Percentiles rank a stretch among this genome's conserved stretches.
phyloP scores from a whole-genome alignment of 2,797 vertebrate species.

The Delichon dasypus region DNA sequence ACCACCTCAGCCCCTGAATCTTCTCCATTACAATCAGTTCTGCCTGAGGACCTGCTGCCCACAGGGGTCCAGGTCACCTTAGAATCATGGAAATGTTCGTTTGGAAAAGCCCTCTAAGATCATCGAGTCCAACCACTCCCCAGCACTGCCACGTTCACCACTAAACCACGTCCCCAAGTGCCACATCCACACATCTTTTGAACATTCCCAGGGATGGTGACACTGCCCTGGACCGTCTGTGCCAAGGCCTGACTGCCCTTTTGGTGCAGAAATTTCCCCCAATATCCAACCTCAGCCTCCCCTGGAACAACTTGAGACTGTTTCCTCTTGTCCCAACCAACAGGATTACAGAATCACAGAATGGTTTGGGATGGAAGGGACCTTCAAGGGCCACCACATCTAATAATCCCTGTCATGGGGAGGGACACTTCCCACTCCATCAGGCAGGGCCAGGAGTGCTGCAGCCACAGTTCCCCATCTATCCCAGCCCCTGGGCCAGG shows the following conservation, averaged over 20 bases:
- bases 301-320: background rate
- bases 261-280: background rate
- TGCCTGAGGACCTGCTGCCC: background rate
- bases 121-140: accelerated
- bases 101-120: background rate
- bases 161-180: accelerated
- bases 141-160: too few species aligned
- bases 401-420: too few species aligned
- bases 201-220: background rate
- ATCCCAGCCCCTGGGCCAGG: background rate
- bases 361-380: background rate
- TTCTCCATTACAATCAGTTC: background rate
- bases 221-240: background rate
- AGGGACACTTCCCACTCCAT: background rate
- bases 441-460: background rate
- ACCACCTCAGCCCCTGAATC: background rate
- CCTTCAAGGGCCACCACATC: background rate
- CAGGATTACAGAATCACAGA: background rate
- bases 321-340: background rate
- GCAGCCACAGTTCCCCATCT: background rate
- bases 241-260: background rate
- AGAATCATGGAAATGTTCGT: background rate
- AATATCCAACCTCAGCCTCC: background rate
- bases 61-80: accelerated
- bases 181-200: background rate